Conservation (phyloP, 1,140 invertebrate species). For the Cryptotermes secundus region DNA sequence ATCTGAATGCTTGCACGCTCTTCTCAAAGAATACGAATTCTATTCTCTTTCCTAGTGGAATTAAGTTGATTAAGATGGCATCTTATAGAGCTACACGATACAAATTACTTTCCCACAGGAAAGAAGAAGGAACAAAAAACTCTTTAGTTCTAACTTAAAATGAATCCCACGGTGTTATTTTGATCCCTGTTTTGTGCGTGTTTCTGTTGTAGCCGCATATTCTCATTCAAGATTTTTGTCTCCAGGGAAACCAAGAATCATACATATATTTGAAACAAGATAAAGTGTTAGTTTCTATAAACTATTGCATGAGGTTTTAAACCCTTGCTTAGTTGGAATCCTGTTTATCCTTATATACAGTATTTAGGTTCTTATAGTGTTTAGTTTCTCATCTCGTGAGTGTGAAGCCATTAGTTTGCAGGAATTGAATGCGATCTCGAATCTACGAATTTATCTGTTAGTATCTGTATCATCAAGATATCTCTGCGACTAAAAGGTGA, state of each 20-base stretch:
- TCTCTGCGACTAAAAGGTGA: too few species aligned
- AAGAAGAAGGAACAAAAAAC: not conserved
- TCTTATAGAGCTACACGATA: not conserved
- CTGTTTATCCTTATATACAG: not conserved
- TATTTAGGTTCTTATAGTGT: not conserved
- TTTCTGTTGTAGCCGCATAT: not conserved
- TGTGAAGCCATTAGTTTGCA: not conserved
- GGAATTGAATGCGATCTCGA: not conserved
- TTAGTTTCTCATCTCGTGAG: not conserved
- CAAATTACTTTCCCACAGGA: conserved; percentile 7
- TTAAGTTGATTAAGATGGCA: not conserved
- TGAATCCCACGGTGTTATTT: conserved; percentile 11
- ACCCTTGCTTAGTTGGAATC: not conserved
- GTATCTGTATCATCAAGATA: too few species aligned
- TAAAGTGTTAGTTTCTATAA: not conserved
- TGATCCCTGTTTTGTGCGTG: not conserved
- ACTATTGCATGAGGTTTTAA: not conserved
- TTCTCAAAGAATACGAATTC: too few species aligned
- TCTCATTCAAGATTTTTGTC: not conserved
- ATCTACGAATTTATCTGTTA: not conserved
- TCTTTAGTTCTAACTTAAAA: not conserved
- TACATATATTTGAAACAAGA: not conserved
- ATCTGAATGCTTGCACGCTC: too few species aligned
- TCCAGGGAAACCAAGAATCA: not conserved
- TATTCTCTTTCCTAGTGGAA: not conserved